A percentile compares a stretch with the other conserved stretches of the same genome.
phyloP scores from a whole-genome alignment of 1,140 invertebrate species.

The Meloidogyne floridensis region DNA sequence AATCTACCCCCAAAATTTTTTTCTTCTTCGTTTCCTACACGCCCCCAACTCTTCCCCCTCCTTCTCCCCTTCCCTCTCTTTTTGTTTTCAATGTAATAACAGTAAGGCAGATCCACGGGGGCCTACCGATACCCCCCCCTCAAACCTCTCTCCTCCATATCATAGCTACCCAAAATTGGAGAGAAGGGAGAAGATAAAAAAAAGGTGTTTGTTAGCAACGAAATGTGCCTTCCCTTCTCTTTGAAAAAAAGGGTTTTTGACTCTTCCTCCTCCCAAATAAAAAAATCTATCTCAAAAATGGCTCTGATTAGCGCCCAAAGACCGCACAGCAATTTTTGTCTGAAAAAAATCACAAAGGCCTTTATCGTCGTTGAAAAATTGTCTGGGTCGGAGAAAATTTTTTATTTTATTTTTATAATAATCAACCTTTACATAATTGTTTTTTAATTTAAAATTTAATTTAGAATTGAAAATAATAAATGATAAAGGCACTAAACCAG shows the following conservation, averaged over 20 bases:
- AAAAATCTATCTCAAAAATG: background rate
- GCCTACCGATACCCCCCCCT: background rate
- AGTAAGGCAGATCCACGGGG: background rate
- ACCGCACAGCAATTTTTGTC: conserved; percentile 8
- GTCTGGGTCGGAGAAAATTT: background rate
- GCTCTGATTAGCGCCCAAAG: background rate
- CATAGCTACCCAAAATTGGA: too few species aligned
- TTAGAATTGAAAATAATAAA: too few species aligned
- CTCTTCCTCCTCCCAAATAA: too few species aligned
- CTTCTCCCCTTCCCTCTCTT: background rate
- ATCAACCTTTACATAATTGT: too few species aligned
- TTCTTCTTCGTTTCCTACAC: background rate
- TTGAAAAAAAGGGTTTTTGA: background rate
- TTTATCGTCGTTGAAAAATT: background rate
- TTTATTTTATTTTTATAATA: background rate
- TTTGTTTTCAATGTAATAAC: background rate
- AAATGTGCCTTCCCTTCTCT: background rate
- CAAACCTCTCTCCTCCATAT: too few species aligned
- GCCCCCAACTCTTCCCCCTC: background rate
- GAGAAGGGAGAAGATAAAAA: background rate
- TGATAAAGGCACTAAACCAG: too few species aligned
- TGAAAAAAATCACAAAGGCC: background rate
- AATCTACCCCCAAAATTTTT: background rate
- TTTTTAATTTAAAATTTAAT: too few species aligned
- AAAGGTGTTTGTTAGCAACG: background rate